Evolutionary conservation across 2,113 vertebrate genomes (phyloP).

Genomic region (Centropristis striata): DNA sequence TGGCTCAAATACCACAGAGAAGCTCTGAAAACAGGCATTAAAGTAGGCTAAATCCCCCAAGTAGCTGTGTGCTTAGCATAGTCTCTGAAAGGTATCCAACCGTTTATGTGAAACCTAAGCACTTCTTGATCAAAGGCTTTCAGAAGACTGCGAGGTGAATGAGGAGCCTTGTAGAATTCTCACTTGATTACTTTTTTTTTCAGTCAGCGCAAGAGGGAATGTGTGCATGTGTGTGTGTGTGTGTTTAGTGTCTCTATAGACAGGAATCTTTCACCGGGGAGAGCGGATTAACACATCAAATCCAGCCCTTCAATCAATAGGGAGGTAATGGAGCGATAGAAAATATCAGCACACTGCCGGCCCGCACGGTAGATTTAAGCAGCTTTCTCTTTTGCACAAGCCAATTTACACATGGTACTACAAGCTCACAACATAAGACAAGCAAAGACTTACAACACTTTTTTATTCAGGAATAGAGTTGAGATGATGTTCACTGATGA

Average conservation of each 20-base stretch:
- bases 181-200: constrained; percentile 63
- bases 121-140: constrained; percentile 83
- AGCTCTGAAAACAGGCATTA: constrained; percentile 83
- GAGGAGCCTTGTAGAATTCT: constrained; percentile 73
- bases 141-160: constrained; percentile 69
- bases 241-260: constrained; percentile 66
- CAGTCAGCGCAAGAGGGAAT: constrained; percentile 5
- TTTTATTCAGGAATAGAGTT: neutral
- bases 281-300: constrained; percentile 79
- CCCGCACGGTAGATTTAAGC: constrained; percentile 33
- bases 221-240: constrained; percentile 38
- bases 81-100: constrained; percentile 80
- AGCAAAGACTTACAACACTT: neutral
- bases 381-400: constrained; percentile 18
- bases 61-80: constrained; percentile 77
- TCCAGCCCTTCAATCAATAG: constrained; percentile 77
- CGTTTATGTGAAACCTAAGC: constrained; percentile 82
- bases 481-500: neutral
- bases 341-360: constrained; percentile 46
- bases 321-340: constrained; percentile 74
- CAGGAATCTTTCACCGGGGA: constrained; percentile 73
- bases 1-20: constrained; percentile 73
- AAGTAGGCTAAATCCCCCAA: constrained; percentile 76
- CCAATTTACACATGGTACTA: constrained; percentile 17
- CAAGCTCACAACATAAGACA: constrained; percentile 18